Evolutionary conservation across 2,888 invertebrate species (phyloP), one percentile per base, ranked within the genome.

Genomic region (Julus scandinavius): DNA sequence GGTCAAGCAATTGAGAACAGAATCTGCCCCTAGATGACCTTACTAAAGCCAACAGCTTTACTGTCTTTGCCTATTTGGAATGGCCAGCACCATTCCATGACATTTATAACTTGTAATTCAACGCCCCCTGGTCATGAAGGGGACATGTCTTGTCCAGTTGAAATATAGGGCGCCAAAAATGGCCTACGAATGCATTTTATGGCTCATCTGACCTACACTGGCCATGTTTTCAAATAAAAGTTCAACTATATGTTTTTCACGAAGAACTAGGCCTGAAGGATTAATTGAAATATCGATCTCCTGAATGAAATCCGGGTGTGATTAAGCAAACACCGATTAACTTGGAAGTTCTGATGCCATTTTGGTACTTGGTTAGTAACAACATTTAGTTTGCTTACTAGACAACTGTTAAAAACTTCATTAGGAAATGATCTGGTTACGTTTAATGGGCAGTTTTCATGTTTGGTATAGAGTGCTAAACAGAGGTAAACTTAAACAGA

Each of bases 111-210:
- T 54, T 63, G 58, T 63, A 63, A 17, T n/a, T n/a, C 58, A n/a
- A 6, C n/a, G 17, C 58, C 58, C 58, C 58, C 58, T 63, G 58
- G 58, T n/a, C n/a, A 63, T n/a, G 58, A 63, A 54, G 58, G 58
- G 58, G 58, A 63, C 58, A 63, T 63, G 58, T 63, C 58, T 1
- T 63, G n/a, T 63, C 58, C 58, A n/a, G 58, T 15, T 63, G 58
- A 63, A 63, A 63, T 63, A 63, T 63, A 63, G 58, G 58, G 58
- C 58, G 58, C 58, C n/a, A 63, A 63, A 63, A 63, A 63, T 63
- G 58, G 58, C 17, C n/a, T n/a, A 2, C 17, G n/a, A 63, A 63
- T 63, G 58, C 58, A n/a, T 63, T 63, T 63, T 63, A 63, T 63
- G 58, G 58, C 58, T 17, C 17, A 5, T n/a, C 58, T 63, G 58